Base-by-base conservation (phyloP, 1,140 invertebrate genomes). In the Nephila pilipes region DNA sequence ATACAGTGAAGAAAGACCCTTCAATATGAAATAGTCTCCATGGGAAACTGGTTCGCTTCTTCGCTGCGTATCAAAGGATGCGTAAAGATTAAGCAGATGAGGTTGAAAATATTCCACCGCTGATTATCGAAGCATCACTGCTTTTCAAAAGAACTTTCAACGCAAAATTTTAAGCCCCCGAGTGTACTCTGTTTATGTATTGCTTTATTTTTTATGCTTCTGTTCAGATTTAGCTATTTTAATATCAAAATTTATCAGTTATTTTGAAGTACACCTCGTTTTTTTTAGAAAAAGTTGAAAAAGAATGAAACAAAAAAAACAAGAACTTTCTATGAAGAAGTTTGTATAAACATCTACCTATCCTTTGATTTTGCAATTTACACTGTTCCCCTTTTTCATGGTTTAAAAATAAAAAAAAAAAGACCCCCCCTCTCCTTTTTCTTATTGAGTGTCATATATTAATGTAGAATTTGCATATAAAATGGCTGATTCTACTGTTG, bases 1-100 rank as follows among this genome's bases (percentile, higher is more conserved):
- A 65, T 65, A 25, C 63, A 12, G 10, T 25, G 2, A 25, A 25
- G 25, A 65, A 65, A 8, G 25, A 29, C 25, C 10, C n/a, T 25
- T n/a, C n/a, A 65, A 2, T 65, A 6, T n/a, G 25, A 14, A n/a
- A 29, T 2, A 65, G 25, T 25, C 12, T 65, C 63, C 25, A 22
- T n/a, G 25, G 25, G 63, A 65, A 65, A 65, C 22, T 25, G 63
- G n/a, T 10, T 25, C 25, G n/a, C n/a, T 25, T 25, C 25, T 65
- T 25, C n/a, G 10, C 10, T n/a, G 25, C n/a, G 22, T 29, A 65
- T 65, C 63, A 65, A 65, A 65, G 63, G 22, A 25, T 25, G 63
- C 63, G 63, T 65, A 25, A 65, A 65, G 63, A 65, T 65, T 65
- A 65, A 10, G 63, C 8, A 65, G 63, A 65, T 65, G 63, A 65